Percentiles rank a stretch among this genome's conserved stretches.
These are phyloP conservation scores for Anolis carolinensis DNA, from an alignment of 2,113 vertebrate species.

Conservation along the genomic window DNA sequence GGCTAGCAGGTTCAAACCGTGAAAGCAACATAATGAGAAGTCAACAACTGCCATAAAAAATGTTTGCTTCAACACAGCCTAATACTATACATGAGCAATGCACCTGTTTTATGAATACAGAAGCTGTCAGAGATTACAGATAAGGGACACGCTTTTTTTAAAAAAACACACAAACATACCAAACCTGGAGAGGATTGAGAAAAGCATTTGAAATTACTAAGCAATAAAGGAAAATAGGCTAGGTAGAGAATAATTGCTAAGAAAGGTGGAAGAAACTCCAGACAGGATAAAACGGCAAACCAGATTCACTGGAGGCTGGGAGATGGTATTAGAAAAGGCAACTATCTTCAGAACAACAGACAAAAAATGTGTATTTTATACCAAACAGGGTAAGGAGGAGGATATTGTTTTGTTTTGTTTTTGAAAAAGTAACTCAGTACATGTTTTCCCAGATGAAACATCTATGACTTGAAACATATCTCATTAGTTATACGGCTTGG, in stretches of 20 bases:
- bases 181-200: background rate
- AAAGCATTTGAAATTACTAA: constrained; percentile 35
- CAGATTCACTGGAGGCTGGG: background rate
- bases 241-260: constrained; percentile 9
- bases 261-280: constrained; percentile 3
- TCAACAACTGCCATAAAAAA: constrained; percentile 11
- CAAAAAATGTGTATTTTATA: background rate
- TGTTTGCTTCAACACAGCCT: background rate
- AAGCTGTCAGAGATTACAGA: background rate
- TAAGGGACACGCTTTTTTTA: background rate
- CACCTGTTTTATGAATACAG: background rate
- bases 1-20: constrained; percentile 15
- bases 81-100: background rate
- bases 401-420: background rate
- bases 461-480: background rate
- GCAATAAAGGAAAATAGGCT: constrained; percentile 46
- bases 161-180: background rate
- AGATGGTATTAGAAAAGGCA: background rate
- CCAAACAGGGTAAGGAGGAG: background rate
- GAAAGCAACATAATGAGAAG: constrained; percentile 15
- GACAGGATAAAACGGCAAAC: background rate
- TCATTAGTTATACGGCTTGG: no score
- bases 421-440: background rate
- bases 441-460: background rate
- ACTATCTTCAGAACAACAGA: background rate